A percentile compares a stretch with the other conserved stretches of the same genome.
These are phyloP conservation scores for Anolis sagrei DNA, from an alignment of 2,113 vertebrate species.

Conservation along the genomic window DNA sequence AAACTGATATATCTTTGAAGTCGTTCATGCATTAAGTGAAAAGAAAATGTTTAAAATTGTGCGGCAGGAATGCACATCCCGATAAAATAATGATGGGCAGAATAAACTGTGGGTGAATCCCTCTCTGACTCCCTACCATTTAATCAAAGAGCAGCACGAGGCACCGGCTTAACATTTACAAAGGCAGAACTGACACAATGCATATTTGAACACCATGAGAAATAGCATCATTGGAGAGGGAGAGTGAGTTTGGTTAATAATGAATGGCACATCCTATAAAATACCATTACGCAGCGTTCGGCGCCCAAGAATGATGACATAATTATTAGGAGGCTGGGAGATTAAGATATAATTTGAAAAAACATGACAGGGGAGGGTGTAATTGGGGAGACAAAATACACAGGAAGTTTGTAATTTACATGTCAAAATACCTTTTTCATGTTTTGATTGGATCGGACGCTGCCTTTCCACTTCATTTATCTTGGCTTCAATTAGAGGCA, in stretches of 20 bases:
- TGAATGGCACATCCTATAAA: slow-evolving; percentile 84
- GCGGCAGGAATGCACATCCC: slow-evolving; percentile 26
- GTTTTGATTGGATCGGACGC: slow-evolving; percentile 86
- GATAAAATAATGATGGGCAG: slow-evolving; percentile 70
- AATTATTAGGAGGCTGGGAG: slow-evolving; percentile 85
- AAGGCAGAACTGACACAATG: slow-evolving; percentile 76
- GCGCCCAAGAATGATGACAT: slow-evolving; percentile 85
- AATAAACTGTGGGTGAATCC: slow-evolving; percentile 64
- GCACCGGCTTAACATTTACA: slow-evolving; percentile 72
- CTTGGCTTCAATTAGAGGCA: slow-evolving; percentile 82
- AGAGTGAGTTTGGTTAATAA: slow-evolving; percentile 82
- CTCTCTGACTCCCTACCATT: slow-evolving; percentile 54
- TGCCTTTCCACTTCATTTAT: slow-evolving; percentile 86
- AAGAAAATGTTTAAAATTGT: slow-evolving; percentile 39
- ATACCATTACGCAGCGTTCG: slow-evolving; percentile 81
- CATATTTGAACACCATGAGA: slow-evolving; percentile 79
- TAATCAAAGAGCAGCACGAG: slow-evolving; percentile 66
- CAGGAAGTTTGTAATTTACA: slow-evolving; percentile 87
- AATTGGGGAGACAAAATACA: slow-evolving; percentile 86
- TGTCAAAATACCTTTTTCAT: slow-evolving; percentile 87
- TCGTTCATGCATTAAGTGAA: slow-evolving; percentile 59
- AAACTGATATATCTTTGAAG: slow-evolving; percentile 61
- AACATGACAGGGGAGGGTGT: slow-evolving; percentile 85
- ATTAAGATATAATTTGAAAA: slow-evolving; percentile 87
- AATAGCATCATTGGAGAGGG: slow-evolving; percentile 74